Evolutionary conservation across 1,140 invertebrate genomes (phyloP).

Genomic region (Cyphomyrmex costatus): DNA sequence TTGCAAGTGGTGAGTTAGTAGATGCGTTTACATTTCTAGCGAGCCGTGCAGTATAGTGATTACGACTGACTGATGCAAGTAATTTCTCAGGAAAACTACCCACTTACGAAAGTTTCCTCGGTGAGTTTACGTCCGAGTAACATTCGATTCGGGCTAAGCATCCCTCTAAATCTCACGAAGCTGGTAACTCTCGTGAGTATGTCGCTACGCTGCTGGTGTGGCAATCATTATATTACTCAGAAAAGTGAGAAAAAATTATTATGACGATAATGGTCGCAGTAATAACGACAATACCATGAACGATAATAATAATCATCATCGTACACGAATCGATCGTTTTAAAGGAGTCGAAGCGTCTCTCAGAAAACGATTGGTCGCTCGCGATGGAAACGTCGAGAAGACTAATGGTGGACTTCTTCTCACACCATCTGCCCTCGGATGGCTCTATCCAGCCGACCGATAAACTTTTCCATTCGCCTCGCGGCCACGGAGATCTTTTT

Average conservation of each 20-base stretch:
- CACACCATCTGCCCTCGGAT: constrained; percentile 53
- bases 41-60: constrained; percentile 69
- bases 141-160: constrained; percentile 53
- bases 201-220: not conserved
- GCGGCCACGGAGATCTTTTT: constrained; percentile 36
- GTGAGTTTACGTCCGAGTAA: constrained; percentile 67
- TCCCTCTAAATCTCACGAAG: constrained; percentile 42
- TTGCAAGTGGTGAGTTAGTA: constrained; percentile 67
- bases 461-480: constrained; percentile 62
- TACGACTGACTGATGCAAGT: constrained; percentile 74
- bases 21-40: constrained; percentile 72
- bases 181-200: not conserved
- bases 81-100: constrained; percentile 77
- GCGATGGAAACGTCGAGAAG: constrained; percentile 72
- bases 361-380: constrained; percentile 57
- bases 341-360: constrained; percentile 18
- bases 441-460: constrained; percentile 52
- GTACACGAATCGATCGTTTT: constrained; percentile 46
- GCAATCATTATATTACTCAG: constrained; percentile 35
- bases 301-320: constrained; percentile 60
- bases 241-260: constrained; percentile 18
- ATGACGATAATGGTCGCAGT: constrained; percentile 3
- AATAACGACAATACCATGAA: constrained; percentile 32
- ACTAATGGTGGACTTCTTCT: constrained; percentile 72
- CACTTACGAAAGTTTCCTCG: constrained; percentile 75